Conservation (phyloP, 2,113 vertebrate species). For the Arenaria interpres region DNA sequence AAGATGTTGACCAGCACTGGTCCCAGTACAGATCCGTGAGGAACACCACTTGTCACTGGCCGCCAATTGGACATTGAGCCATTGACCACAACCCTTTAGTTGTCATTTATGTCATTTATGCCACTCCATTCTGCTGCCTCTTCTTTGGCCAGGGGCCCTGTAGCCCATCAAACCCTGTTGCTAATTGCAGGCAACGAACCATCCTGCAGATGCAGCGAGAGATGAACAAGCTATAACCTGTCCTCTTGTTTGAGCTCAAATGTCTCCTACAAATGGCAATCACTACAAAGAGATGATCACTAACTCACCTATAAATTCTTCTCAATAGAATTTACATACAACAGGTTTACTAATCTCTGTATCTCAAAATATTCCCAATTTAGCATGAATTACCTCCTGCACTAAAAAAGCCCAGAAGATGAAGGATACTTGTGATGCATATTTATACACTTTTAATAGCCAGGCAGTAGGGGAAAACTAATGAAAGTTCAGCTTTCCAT, state of each 20-base stretch:
- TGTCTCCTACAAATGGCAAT: background rate
- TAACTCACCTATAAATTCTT: background rate
- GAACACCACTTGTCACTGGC: too few relatives aligned
- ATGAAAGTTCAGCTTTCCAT: constrained; percentile 1
- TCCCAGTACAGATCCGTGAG: too few relatives aligned
- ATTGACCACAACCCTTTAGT: too few relatives aligned
- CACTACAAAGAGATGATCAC: background rate
- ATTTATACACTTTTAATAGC: background rate
- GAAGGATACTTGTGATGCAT: background rate
- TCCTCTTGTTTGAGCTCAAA: background rate
- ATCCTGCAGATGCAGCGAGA: background rate
- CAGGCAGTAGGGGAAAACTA: background rate
- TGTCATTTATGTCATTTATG: background rate
- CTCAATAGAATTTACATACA: background rate
- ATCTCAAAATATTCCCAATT: background rate
- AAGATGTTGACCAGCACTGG: too few relatives aligned
- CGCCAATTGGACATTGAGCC: too few relatives aligned
- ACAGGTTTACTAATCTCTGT: background rate
- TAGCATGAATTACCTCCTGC: background rate
- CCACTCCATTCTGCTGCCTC: background rate
- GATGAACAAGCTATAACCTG: background rate
- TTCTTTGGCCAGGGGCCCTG: rapidly evolving
- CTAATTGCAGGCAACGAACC: background rate
- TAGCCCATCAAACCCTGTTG: background rate
- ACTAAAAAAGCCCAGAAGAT: background rate